Evolutionary conservation across 2,113 vertebrate species (phyloP).

Genomic region (Sciurus niger): DNA sequence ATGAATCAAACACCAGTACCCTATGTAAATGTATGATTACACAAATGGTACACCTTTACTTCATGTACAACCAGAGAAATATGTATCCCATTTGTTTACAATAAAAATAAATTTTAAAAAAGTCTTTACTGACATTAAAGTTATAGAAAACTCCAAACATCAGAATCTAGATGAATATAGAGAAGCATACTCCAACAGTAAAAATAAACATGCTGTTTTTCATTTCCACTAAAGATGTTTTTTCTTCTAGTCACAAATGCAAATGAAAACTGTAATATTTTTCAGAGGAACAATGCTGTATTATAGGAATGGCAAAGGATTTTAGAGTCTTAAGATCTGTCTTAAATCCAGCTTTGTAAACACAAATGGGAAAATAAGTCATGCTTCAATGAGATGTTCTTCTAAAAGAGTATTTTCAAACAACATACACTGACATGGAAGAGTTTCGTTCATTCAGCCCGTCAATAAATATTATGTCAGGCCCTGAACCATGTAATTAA

Average conservation of each 20-base stretch:
- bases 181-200: conserved; percentile 31
- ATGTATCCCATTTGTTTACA: too few relatives aligned
- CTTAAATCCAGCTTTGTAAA: conserved; percentile 27
- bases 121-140: not conserved
- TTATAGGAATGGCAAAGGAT: not conserved
- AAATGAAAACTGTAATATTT: conserved; percentile 7
- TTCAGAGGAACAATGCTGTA: not conserved
- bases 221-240: conserved; percentile 20
- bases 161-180: not conserved
- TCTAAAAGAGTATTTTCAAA: conserved; percentile 42
- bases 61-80: too few relatives aligned
- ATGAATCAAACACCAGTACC: too few relatives aligned
- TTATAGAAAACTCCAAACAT: conserved; percentile 26
- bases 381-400: not conserved
- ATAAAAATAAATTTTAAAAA: too few relatives aligned
- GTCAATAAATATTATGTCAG: not conserved
- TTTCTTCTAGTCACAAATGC: conserved; percentile 42
- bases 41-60: too few relatives aligned
- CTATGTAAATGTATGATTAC: too few relatives aligned
- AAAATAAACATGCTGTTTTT: conserved; percentile 26
- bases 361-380: conserved; percentile 38
- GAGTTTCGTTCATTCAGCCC: not conserved
- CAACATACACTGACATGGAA: not conserved
- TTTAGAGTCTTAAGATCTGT: not conserved
- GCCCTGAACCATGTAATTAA: not conserved